Conservation (phyloP, 2,888 invertebrate species). For the Erebia epiphron region DNA sequence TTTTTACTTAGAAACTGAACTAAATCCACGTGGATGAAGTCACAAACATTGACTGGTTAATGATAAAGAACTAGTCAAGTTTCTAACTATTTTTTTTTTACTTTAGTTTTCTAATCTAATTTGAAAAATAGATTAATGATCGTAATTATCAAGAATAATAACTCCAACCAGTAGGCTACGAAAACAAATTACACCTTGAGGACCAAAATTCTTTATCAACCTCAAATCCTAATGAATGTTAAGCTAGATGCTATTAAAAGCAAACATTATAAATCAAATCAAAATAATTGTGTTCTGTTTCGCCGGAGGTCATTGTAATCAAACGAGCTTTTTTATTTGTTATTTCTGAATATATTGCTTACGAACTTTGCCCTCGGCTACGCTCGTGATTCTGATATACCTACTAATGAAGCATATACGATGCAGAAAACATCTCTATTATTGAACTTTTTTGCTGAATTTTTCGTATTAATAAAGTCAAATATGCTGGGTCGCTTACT, state of each 20-base stretch:
- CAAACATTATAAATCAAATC: slow-evolving; percentile 62
- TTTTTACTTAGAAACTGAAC: neutral
- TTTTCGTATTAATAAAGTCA: no score
- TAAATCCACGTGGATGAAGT: neutral
- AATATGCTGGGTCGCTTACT: no score
- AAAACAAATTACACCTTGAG: neutral
- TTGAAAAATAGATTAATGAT: neutral
- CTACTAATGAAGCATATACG: slow-evolving; percentile 23
- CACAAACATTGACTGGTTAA: no score
- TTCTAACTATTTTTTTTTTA: no score
- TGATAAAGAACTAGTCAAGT: no score
- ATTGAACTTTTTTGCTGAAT: neutral
- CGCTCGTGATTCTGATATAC: slow-evolving; percentile 32
- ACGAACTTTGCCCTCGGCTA: slow-evolving; percentile 36
- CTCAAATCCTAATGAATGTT: slow-evolving; percentile 35
- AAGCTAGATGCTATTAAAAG: slow-evolving; percentile 45
- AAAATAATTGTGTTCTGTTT: slow-evolving; percentile 66
- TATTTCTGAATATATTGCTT: slow-evolving; percentile 38
- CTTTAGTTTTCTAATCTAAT: neutral
- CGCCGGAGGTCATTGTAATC: slow-evolving; percentile 76
- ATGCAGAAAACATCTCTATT: slow-evolving; percentile 22
- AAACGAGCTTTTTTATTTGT: slow-evolving; percentile 60
- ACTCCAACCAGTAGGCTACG: neutral
- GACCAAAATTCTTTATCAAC: slow-evolving; percentile 22
- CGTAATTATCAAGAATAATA: neutral